Percentiles rank a stretch among this genome's conserved stretches.
These are phyloP conservation scores for Odobenus rosmarus DNA, from an alignment of 2,113 vertebrate genomes.

Conservation along the genomic window DNA sequence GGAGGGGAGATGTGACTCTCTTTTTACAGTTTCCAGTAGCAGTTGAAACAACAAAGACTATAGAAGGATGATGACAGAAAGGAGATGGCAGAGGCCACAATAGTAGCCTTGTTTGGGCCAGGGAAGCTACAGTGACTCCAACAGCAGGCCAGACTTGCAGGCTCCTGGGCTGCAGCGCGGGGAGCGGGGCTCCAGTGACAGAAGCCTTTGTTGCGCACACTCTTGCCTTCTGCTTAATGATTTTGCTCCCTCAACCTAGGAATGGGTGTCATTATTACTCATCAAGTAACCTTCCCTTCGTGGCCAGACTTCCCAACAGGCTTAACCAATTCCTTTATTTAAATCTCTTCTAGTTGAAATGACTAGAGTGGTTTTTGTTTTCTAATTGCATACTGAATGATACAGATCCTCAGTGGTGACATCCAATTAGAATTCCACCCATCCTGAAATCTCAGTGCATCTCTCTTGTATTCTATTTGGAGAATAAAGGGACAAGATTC, in stretches of 20 bases:
- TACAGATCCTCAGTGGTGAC: background rate
- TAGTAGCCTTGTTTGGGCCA: background rate
- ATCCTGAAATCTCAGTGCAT: conserved; percentile 14
- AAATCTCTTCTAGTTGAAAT: conserved; percentile 38
- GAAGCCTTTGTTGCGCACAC: background rate
- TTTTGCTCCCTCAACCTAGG: background rate
- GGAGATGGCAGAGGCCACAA: background rate
- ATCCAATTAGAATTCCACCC: background rate
- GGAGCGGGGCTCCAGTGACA: background rate
- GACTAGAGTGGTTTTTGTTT: background rate
- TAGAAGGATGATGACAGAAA: background rate
- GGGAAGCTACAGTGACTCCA: background rate
- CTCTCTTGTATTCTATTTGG: conserved; percentile 25
- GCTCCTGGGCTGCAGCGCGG: background rate
- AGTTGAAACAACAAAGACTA: background rate
- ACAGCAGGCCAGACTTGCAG: background rate
- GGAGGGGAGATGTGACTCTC: background rate
- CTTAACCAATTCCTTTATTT: conserved; percentile 23
- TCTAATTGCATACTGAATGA: background rate
- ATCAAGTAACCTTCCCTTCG: background rate
- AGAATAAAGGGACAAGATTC: background rate
- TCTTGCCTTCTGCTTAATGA: background rate
- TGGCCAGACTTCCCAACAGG: background rate
- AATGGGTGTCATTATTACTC: background rate
- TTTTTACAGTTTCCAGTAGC: background rate